A percentile compares a stretch with the other conserved stretches of the same genome.
Evolutionary conservation across 1,140 invertebrate species (phyloP).

Genomic region (Nautilus pompilius): DNA sequence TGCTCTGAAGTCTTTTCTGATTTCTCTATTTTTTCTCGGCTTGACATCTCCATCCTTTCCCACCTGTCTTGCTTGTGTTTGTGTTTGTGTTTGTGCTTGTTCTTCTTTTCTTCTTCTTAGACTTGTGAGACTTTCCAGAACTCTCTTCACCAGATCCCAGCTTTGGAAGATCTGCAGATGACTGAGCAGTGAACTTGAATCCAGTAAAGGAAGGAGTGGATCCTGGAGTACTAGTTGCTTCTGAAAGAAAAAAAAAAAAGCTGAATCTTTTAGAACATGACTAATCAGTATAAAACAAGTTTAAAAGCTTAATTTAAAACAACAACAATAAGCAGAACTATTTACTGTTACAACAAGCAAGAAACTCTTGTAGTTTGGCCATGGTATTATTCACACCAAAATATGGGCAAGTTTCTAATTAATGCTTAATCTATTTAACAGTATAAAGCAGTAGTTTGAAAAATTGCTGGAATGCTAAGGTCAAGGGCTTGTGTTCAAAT

Average conservation of each 20-base stretch:
- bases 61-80: conserved; percentile 50
- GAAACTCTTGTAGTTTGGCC: too few species aligned
- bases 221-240: background rate
- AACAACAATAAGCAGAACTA: too few species aligned
- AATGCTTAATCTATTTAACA: too few species aligned
- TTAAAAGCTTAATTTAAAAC: too few species aligned
- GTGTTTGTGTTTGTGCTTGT: conserved; percentile 57
- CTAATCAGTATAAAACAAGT: background rate
- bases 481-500: too few species aligned
- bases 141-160: conserved; percentile 1
- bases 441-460: too few species aligned
- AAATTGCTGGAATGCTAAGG: too few species aligned
- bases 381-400: too few species aligned
- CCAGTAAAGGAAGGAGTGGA: background rate
- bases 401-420: too few species aligned
- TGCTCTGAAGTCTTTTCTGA: conserved; percentile 59
- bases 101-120: conserved; percentile 64
- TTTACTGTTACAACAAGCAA: too few species aligned
- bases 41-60: conserved; percentile 27
- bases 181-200: background rate
- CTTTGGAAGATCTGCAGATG: background rate
- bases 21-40: conserved; percentile 11
- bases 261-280: background rate
- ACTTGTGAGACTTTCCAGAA: conserved; percentile 34
- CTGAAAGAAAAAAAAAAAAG: background rate